Conservation (phyloP, 2,113 vertebrate genomes). For the Chroicocephalus ridibundus region DNA sequence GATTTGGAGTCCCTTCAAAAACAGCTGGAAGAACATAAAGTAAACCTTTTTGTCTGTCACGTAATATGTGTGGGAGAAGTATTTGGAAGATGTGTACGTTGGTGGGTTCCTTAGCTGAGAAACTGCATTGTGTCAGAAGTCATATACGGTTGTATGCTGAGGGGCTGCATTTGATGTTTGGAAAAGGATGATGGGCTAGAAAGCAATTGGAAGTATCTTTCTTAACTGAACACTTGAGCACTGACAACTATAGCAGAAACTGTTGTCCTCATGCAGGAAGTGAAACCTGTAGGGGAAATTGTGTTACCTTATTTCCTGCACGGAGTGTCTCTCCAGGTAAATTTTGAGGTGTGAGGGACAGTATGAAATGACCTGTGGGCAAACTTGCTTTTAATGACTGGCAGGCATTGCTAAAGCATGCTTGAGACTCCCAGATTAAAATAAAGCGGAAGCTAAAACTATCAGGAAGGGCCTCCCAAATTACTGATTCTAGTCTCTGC, state of each 20-base stretch:
- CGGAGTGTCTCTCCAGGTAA: background rate
- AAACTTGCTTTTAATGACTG: background rate
- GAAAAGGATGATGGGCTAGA: background rate
- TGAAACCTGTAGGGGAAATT: background rate
- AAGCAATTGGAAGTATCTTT: background rate
- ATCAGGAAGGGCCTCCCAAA: background rate
- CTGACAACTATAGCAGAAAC: background rate
- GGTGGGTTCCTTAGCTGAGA: background rate
- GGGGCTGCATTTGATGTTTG: background rate
- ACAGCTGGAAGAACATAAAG: conserved; percentile 90
- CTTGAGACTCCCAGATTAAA: background rate
- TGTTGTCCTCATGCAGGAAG: background rate
- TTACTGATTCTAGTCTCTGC: background rate
- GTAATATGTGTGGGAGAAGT: background rate
- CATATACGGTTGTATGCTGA: background rate
- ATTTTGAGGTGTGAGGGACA: background rate
- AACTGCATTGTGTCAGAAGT: background rate
- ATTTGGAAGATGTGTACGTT: background rate
- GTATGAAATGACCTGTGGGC: background rate
- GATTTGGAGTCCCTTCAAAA: conserved; percentile 82
- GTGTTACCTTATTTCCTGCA: background rate
- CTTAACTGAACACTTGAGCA: background rate
- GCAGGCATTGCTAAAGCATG: background rate
- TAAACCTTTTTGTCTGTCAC: conserved; percentile 38
- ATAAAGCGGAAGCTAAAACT: background rate